A percentile compares a stretch with the other conserved stretches of the same genome.
These are phyloP conservation scores for Staurois parvus DNA, from an alignment of 2,797 vertebrate species.

Conservation along the genomic window DNA sequence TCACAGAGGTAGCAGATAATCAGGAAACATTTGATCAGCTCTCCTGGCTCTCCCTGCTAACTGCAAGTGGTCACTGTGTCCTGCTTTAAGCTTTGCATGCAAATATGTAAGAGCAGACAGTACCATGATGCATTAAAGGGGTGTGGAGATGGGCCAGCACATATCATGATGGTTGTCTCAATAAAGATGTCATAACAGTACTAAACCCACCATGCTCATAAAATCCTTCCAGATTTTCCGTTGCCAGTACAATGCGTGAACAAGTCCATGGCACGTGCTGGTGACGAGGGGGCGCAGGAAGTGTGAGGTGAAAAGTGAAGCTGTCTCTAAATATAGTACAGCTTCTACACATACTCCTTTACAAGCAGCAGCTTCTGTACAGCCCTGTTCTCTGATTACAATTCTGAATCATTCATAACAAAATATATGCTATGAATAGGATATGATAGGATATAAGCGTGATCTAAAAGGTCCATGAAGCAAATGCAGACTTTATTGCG, in stretches of 20 bases:
- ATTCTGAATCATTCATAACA: background rate
- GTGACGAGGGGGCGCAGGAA: constrained; percentile 40
- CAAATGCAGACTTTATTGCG: no score
- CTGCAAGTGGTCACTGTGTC: constrained; percentile 25
- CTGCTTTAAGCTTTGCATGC: constrained; percentile 30
- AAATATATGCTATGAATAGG: background rate
- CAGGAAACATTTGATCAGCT: background rate
- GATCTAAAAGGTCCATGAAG: background rate
- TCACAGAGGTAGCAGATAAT: constrained; percentile 9
- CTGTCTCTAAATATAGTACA: constrained; percentile 35
- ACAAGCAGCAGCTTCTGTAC: no score
- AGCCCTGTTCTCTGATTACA: background rate
- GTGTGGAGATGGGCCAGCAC: background rate
- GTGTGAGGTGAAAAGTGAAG: constrained; percentile 35
- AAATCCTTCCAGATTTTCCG: background rate
- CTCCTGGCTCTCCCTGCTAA: background rate
- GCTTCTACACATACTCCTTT: background rate
- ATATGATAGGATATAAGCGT: background rate
- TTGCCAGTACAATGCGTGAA: constrained; percentile 3
- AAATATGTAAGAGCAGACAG: constrained; percentile 18
- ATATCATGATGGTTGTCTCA: background rate
- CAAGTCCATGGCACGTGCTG: constrained; percentile 8
- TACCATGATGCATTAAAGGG: background rate
- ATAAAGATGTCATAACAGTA: constrained; percentile 27
- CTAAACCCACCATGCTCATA: background rate